Evolutionary conservation across 2,113 vertebrate genomes (phyloP).

Genomic region (Lepus europaeus): DNA sequence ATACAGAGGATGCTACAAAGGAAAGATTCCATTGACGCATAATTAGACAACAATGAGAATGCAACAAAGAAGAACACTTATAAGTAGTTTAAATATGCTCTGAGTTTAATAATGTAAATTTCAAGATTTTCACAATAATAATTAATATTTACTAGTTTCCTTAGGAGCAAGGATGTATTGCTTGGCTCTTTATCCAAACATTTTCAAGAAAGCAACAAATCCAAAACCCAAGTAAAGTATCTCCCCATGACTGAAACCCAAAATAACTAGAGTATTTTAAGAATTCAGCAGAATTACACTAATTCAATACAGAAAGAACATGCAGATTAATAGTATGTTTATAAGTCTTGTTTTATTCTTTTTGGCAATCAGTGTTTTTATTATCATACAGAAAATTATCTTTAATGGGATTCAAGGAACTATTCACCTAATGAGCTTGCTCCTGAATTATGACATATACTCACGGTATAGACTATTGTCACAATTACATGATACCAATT

Average conservation of each 20-base stretch:
- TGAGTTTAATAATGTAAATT: background rate
- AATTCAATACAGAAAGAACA: conserved; percentile 23
- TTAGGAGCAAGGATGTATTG: background rate
- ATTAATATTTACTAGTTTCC: conserved; percentile 13
- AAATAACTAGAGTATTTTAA: conserved; percentile 60
- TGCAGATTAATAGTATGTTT: background rate
- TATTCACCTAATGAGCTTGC: background rate
- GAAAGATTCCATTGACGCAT: background rate
- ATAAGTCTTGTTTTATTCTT: background rate
- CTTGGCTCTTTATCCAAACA: conserved; percentile 59
- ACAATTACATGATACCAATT: background rate
- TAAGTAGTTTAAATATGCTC: background rate
- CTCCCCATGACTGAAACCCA: conserved; percentile 62
- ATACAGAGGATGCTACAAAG: background rate
- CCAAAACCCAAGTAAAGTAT: conserved; percentile 53
- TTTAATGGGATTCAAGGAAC: background rate
- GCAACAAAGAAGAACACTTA: background rate
- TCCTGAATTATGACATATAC: background rate
- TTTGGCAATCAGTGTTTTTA: background rate
- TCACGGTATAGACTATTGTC: background rate
- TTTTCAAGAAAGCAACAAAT: conserved; percentile 46
- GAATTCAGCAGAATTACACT: conserved; percentile 52
- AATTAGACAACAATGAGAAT: background rate
- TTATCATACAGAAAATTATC: background rate
- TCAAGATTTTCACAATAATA: background rate